These are phyloP conservation scores for Agonopterix alstromeriana DNA, from an alignment of 2,888 invertebrate genomes.

Conservation along the genomic window DNA sequence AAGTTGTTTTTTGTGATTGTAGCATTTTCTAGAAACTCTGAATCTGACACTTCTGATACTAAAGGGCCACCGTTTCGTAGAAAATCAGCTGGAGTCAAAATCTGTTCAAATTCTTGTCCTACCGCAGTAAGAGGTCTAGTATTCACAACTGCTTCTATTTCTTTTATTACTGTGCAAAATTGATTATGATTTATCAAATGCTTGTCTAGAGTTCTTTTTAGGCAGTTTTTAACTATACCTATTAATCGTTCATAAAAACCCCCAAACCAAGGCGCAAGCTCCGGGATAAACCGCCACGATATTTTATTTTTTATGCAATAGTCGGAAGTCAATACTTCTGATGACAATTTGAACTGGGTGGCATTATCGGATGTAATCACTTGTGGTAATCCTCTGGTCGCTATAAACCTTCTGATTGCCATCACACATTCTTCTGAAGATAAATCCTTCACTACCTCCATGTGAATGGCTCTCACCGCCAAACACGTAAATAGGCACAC, in stretches of 20 bases:
- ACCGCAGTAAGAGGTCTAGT: conserved; percentile 9
- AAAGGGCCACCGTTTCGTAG: background rate
- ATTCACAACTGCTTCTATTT: conserved; percentile 10
- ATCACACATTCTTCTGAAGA: conserved; percentile 11
- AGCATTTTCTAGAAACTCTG: background rate
- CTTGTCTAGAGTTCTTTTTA: conserved; percentile 5
- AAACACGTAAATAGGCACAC: conserved; percentile 13
- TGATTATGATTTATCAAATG: conserved; percentile 3
- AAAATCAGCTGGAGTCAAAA: conserved; percentile 7
- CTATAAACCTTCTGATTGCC: conserved; percentile 8
- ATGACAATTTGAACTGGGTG: conserved; percentile 4
- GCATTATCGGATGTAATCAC: conserved; percentile 12
- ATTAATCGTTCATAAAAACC: conserved; percentile 16
- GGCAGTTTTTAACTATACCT: conserved; percentile 5
- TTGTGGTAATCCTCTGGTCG: conserved; percentile 7
- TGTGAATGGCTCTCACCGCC: conserved; percentile 8
- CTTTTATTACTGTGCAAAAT: conserved; percentile 8
- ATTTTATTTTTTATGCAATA: conserved; percentile 8
- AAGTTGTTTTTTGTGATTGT: conserved; percentile 9
- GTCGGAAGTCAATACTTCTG: conserved; percentile 6
- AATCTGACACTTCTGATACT: background rate
- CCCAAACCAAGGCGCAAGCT: conserved; percentile 15
- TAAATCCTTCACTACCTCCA: conserved; percentile 9
- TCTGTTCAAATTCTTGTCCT: conserved; percentile 6
- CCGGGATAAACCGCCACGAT: conserved; percentile 13